Percentiles rank a stretch among this genome's conserved stretches.
These are phyloP conservation scores for Prunella strophiata DNA, from an alignment of 2,797 vertebrate species.

Conservation along the genomic window DNA sequence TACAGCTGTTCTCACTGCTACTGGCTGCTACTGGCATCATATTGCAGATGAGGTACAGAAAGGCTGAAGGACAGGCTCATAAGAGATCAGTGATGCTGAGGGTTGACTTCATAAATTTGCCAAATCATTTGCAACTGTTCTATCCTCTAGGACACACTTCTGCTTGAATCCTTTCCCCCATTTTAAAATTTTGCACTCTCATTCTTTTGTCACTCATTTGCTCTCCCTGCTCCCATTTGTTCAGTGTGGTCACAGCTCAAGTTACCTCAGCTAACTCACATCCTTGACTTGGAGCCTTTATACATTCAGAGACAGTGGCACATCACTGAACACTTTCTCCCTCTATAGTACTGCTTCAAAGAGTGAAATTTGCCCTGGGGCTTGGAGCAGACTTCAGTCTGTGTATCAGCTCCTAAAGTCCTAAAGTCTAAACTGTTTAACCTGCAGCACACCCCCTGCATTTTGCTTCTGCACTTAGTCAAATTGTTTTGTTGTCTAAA, in stretches of 20 bases:
- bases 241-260: not conserved
- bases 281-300: not conserved
- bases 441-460: not conserved
- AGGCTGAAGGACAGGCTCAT: not conserved
- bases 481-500: not conserved
- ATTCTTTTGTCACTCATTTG: not conserved
- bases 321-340: not conserved
- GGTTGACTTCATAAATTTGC: not conserved
- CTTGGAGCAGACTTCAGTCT: not conserved
- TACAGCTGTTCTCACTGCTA: not conserved
- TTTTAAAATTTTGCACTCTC: not conserved
- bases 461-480: not conserved
- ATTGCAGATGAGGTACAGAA: not conserved
- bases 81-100: not conserved
- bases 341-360: not conserved
- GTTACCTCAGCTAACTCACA: not conserved
- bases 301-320: not conserved
- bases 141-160: not conserved
- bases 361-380: not conserved
- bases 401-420: not conserved
- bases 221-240: not conserved
- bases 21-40: not conserved
- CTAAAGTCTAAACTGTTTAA: not conserved
- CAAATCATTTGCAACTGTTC: not conserved
- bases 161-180: not conserved